These are phyloP conservation scores for Lophius americanus DNA, from an alignment of 2,797 vertebrate genomes.

Conservation along the genomic window DNA sequence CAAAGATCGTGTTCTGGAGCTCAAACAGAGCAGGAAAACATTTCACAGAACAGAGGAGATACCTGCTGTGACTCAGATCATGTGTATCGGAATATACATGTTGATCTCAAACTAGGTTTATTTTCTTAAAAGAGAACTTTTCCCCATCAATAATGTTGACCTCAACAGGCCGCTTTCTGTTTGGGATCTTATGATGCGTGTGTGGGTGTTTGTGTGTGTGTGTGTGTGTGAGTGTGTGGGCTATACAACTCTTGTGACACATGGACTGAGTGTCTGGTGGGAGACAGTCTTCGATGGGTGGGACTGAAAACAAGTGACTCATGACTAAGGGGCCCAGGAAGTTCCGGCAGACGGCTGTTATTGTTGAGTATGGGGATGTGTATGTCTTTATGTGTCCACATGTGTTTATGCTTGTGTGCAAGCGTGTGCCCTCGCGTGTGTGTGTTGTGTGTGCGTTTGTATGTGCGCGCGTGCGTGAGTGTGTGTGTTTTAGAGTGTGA, in stretches of 20 bases:
- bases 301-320: conserved; percentile 79
- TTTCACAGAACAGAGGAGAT: conserved; percentile 19
- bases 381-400: conserved; percentile 42
- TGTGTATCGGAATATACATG: conserved; percentile 16
- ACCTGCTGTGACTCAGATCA: conserved; percentile 54
- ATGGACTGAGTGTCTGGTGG: conserved; percentile 58
- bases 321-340: conserved; percentile 77
- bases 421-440: not conserved
- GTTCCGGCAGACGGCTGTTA: conserved; percentile 73
- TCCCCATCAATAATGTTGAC: conserved; percentile 42
- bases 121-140: conserved; percentile 26
- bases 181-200: conserved; percentile 18
- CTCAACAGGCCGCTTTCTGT: conserved; percentile 35
- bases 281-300: conserved; percentile 66
- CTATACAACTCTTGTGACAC: conserved; percentile 62
- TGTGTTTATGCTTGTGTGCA: conserved; percentile 10
- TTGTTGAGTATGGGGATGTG: conserved; percentile 61
- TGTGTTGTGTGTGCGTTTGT: conserved; percentile 1
- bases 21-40: conserved; percentile 64
- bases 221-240: conserved; percentile 9
- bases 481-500: conserved; percentile 44
- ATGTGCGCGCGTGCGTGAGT: conserved; percentile 36
- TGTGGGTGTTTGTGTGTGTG: not conserved
- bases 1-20: conserved; percentile 50
- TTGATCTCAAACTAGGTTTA: conserved; percentile 14